phyloP scores from a whole-genome alignment of 2,797 vertebrate genomes.

The Pangasius djambal region DNA sequence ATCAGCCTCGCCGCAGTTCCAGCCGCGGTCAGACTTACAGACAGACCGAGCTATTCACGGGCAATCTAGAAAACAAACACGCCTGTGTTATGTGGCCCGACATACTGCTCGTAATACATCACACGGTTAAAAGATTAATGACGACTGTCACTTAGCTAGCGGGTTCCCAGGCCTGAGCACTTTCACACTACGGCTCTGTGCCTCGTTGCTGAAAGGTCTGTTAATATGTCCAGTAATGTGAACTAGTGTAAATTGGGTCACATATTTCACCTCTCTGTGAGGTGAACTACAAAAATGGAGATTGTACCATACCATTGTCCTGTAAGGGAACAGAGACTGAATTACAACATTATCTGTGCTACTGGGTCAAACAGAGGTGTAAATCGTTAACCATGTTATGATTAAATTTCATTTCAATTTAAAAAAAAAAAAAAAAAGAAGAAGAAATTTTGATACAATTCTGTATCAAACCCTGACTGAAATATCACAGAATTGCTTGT shows the following conservation, averaged over 20 bases:
- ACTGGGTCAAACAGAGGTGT: neutral
- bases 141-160: constrained; percentile 11
- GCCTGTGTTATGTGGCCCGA: constrained; percentile 13
- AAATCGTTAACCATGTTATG: too few species aligned
- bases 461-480: neutral
- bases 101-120: constrained; percentile 33
- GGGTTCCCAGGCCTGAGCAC: constrained; percentile 27
- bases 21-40: neutral
- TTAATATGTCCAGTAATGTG: neutral
- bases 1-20: neutral
- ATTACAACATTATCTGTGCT: neutral
- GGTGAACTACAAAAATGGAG: neutral
- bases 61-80: constrained; percentile 42
- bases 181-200: constrained; percentile 2
- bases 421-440: neutral
- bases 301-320: neutral
- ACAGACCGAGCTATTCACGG: constrained; percentile 9
- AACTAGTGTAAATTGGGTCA: constrained; percentile 7
- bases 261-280: neutral
- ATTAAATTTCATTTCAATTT: neutral
- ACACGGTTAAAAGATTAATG: constrained; percentile 45
- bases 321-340: neutral
- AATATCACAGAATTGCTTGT: neutral
- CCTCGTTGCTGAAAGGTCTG: constrained; percentile 20
- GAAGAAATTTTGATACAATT: neutral